Evolutionary conservation across 2,113 vertebrate genomes (phyloP).

Genomic region (Hippocampus mohnikei): DNA sequence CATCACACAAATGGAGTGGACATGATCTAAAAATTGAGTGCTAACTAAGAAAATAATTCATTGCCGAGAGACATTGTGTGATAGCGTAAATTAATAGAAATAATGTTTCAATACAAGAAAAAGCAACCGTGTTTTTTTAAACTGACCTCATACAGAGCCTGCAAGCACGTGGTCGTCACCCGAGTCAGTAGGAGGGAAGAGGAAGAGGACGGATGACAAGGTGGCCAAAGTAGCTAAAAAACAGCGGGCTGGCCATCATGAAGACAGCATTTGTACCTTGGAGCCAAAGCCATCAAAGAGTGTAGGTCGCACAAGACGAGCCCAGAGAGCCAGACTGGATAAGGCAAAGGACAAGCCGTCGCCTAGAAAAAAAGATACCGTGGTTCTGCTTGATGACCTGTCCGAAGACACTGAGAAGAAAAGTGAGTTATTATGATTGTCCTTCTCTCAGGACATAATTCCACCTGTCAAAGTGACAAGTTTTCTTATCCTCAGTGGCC

Average conservation of each 20-base stretch:
- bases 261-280: constrained; percentile 6
- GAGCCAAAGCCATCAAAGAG: constrained; percentile 25
- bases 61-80: neutral
- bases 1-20: neutral
- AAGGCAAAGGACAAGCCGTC: constrained; percentile 20
- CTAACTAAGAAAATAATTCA: neutral
- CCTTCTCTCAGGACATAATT: too few relatives aligned
- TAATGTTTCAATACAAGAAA: neutral
- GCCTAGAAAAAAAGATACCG: constrained; percentile 14
- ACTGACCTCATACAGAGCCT: constrained; percentile 5
- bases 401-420: constrained; percentile 23
- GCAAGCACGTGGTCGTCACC: neutral
- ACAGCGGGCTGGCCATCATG: constrained; percentile 42
- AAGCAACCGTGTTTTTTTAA: neutral
- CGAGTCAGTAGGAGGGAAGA: constrained; percentile 55
- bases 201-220: constrained; percentile 61
- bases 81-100: too few relatives aligned
- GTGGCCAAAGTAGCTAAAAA: constrained; percentile 67
- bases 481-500: too few relatives aligned
- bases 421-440: constrained; percentile 35
- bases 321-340: constrained; percentile 31
- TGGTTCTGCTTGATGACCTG: constrained; percentile 41
- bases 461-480: too few relatives aligned
- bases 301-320: constrained; percentile 42
- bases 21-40: neutral